Evolutionary conservation across 1,140 invertebrate species (phyloP), one percentile per base, ranked within the genome.

Genomic region (Aricia agestis): DNA sequence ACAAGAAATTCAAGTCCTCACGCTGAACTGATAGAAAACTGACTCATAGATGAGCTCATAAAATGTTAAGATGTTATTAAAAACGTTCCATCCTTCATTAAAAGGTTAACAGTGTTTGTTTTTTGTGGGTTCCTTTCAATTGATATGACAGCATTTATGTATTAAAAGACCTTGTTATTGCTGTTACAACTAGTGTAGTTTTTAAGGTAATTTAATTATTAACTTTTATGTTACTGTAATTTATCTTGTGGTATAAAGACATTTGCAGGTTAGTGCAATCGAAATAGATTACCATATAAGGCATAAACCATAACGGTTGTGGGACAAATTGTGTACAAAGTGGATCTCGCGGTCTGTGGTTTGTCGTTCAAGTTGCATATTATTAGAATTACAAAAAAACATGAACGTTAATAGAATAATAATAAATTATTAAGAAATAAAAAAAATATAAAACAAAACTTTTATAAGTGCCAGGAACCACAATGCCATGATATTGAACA

Each of bases 31-130:
- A 63, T 63, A 11, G 59, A 63, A 25, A 63, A 11, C 7, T 59
- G 58, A 59, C n/a, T 59, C 58, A 59, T 59, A 83, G 77, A 72
- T 63, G 59, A 63, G 59, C 59, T 19, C 59, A 19, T 63, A 19
- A 63, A 63, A 25, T 19, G 17, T 25, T 63, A 19, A 25, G 6
- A 25, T 63, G 59, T 63, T 59, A 17, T 5, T 59, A 7, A 59
- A 36, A 59, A 18, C n/a, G n/a, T 59, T 7, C 58, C 58, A 15
- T 63, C 19, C 19, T 63, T 59, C 58, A 59, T 59, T 59, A 1
- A 63, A 63, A 59, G 58, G 58, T 59, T 15, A 59, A 19, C 6
- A 2, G 58, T 52, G 9, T 52, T 52, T 13, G 11, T 52, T 52
- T 52, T 52, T 52, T 52, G 45, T 13, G 9, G 45, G 2, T 9